Percentiles rank a stretch among this genome's conserved stretches.
phyloP scores from a whole-genome alignment of 1,140 invertebrate genomes.

The Artemia franciscana region DNA sequence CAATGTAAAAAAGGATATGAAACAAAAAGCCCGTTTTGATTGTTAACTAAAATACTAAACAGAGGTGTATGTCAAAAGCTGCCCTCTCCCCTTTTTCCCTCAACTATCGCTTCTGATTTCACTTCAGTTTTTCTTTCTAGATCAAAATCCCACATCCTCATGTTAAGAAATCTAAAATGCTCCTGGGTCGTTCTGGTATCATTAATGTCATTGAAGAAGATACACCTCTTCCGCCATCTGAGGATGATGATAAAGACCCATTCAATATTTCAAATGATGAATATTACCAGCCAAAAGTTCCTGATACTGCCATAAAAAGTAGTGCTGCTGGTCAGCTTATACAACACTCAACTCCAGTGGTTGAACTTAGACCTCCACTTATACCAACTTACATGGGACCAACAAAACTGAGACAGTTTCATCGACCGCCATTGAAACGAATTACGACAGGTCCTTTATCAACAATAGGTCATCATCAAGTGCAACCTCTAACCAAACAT shows the following conservation, averaged over 20 bases:
- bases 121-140: no score
- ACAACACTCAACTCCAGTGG: slow-evolving; percentile 90
- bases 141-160: slow-evolving; percentile 82
- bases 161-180: slow-evolving; percentile 86
- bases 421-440: slow-evolving; percentile 66
- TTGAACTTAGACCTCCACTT: slow-evolving; percentile 78
- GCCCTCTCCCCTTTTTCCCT: no score
- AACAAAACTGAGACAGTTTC: slow-evolving; percentile 70
- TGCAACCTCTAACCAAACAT: slow-evolving; percentile 60
- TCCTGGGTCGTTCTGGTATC: slow-evolving; percentile 83
- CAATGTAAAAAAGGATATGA: no score
- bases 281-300: slow-evolving; percentile 61
- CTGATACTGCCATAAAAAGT: slow-evolving; percentile 44
- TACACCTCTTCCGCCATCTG: slow-evolving; percentile 57
- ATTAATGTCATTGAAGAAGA: slow-evolving; percentile 81
- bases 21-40: no score
- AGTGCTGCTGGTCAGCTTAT: slow-evolving; percentile 62
- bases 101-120: no score
- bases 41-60: no score
- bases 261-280: slow-evolving; percentile 98
- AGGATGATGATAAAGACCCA: slow-evolving; percentile 68
- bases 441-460: slow-evolving; percentile 59
- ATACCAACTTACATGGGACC: slow-evolving; percentile 75
- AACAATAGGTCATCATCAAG: slow-evolving; percentile 38
- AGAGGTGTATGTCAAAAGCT: no score